Conservation (phyloP, 53 echinoderm and acorn worm genomes). For the Patiria pectinifera region DNA sequence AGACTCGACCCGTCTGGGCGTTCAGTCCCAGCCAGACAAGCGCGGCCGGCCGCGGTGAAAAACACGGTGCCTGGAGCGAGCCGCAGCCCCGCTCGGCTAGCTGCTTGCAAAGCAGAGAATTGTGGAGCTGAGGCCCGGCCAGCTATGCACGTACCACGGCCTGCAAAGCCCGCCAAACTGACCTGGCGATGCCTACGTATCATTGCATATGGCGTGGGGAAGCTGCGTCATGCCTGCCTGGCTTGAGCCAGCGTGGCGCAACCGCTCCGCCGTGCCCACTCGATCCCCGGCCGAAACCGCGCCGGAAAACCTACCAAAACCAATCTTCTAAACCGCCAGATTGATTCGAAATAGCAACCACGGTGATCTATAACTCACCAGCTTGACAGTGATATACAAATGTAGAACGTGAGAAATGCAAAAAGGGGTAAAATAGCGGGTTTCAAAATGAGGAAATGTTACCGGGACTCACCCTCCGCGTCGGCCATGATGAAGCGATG, state of each 20-base stretch:
- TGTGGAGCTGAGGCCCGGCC: conserved; percentile 10
- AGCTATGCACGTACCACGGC: not conserved
- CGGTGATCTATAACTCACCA: conserved; percentile 2
- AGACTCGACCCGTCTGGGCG: conserved; percentile 9
- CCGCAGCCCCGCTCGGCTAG: not conserved
- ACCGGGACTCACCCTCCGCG: conserved; percentile 65
- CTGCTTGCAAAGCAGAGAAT: not conserved
- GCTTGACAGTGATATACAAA: not conserved
- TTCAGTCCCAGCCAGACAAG: not conserved
- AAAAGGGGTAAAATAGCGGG: conserved; percentile 25
- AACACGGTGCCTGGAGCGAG: conserved; percentile 61
- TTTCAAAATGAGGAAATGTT: conserved; percentile 48
- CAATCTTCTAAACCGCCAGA: not conserved
- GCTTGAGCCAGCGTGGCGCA: conserved; percentile 53
- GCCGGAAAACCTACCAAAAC: conserved; percentile 18
- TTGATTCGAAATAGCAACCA: not conserved
- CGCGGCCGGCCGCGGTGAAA: conserved; percentile 38
- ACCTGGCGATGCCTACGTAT: conserved; percentile 57
- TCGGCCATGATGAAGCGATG: conserved; percentile 70
- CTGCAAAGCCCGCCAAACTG: conserved; percentile 56
- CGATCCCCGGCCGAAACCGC: conserved; percentile 17
- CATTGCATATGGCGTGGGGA: conserved; percentile 28
- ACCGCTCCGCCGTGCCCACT: conserved; percentile 24
- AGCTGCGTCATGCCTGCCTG: conserved; percentile 59
- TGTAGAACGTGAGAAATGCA: not conserved